Conservation (phyloP, 2,113 vertebrate species). For the Neomonachus schauinslandi region DNA sequence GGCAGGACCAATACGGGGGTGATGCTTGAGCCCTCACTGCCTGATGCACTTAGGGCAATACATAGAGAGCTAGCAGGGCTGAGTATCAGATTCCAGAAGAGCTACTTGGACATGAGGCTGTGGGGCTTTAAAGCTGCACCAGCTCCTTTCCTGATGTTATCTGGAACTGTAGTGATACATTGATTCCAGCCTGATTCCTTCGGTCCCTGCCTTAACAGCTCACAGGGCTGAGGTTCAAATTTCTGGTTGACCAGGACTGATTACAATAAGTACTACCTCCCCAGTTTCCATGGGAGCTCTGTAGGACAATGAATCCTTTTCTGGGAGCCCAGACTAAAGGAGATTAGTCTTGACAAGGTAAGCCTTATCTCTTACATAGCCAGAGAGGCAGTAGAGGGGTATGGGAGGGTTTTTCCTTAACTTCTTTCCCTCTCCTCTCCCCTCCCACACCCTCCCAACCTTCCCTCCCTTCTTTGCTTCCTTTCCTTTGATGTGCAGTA, state of each 20-base stretch:
- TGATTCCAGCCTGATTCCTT: not conserved
- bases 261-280: not conserved
- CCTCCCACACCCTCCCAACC: fast-evolving
- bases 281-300: not conserved
- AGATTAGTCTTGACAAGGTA: not conserved
- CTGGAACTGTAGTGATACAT: not conserved
- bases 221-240: not conserved
- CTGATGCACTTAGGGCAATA: not conserved
- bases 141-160: not conserved
- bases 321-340: not conserved
- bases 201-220: not conserved
- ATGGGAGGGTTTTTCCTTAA: not conserved
- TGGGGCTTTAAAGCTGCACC: not conserved
- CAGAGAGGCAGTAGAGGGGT: not conserved
- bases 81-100: not conserved
- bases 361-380: not conserved
- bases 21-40: not conserved
- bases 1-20: not conserved
- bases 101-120: not conserved
- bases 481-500: not conserved
- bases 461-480: not conserved
- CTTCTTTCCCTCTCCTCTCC: too few relatives aligned
- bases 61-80: not conserved
- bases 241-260: not conserved
- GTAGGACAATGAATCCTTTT: not conserved